Conservation (phyloP, 2,888 invertebrate species). For the Cheiracanthium punctorium region DNA sequence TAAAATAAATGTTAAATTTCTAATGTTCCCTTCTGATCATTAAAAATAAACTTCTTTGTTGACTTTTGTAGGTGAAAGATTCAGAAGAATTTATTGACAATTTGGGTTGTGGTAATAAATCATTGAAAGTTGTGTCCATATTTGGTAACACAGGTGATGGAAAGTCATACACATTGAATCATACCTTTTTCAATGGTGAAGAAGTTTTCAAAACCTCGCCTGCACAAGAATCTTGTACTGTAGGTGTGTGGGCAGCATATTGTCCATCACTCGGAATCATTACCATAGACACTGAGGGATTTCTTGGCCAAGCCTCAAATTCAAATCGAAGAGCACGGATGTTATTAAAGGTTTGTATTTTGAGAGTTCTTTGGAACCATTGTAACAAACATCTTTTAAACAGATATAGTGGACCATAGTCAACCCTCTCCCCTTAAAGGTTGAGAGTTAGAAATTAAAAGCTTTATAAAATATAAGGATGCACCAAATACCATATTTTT, state of each 20-base stretch:
- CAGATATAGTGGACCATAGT: no score
- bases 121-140: slow-evolving; percentile 86
- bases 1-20: no score
- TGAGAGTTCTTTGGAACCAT: no score
- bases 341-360: slow-evolving; percentile 80
- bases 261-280: slow-evolving; percentile 82
- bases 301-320: slow-evolving; percentile 81
- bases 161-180: slow-evolving; percentile 87
- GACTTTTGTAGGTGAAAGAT: slow-evolving; percentile 73
- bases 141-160: slow-evolving; percentile 91
- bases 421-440: no score
- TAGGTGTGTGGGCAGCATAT: slow-evolving; percentile 87
- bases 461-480: no score
- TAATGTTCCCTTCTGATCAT: no score
- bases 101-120: slow-evolving; percentile 74
- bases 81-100: slow-evolving; percentile 75
- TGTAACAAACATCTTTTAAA: no score
- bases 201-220: slow-evolving; percentile 82
- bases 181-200: slow-evolving; percentile 82
- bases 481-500: no score
- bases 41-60: no score
- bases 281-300: slow-evolving; percentile 88
- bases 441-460: no score
- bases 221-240: slow-evolving; percentile 83
- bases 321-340: slow-evolving; percentile 83